Evolutionary conservation across 1,140 invertebrate genomes (phyloP), one percentile per base, ranked within the genome.

Genomic region (Conus betulinus): DNA sequence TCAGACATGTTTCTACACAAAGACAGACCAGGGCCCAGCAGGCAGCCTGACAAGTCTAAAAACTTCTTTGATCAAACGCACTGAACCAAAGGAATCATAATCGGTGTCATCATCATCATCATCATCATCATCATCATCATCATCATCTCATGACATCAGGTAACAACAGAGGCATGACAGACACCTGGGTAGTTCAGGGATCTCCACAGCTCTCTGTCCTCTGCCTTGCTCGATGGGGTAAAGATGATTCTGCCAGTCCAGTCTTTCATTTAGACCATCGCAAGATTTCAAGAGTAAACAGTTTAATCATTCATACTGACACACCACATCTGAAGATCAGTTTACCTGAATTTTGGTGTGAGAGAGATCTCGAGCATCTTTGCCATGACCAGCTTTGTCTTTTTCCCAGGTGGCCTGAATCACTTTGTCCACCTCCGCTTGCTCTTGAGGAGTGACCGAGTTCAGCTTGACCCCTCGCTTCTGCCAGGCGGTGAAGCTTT

Each of bases 331-430:
- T 60, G 15, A 8, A 60, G 15, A 60, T 60, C 39, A 1, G 20
- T 10, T 71, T 15, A 83, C 84, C 63, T 85, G 79, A 13, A 93
- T 91, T 52, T 81, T 83, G 52, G 63, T 88, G 83, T 91, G 92
- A 10, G 76, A 85, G 0, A 93, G 78, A 51, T 85, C 63, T 0
- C 39, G 23, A 39, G 91, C 93, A 91, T 93, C 92, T 17, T 87
- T 84, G 10, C 92, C 92, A 71, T 89, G 85, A 39, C 91, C 91
- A 84, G 91, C 90, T 23, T 88, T 84, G 5, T 91, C 79, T 51
- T 67, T 51, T 13, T 90, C 60, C 92, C 92, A 93, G 6, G 93
- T 93, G 51, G 88, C 87, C 23, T 87, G 55, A 0, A 92, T 90
- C 10, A 93, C 27, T 5, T 90, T 87, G n/a, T 88, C 86, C n/a